These are phyloP conservation scores for Plodia interpunctella DNA, from an alignment of 1,140 invertebrate species.

Conservation along the genomic window DNA sequence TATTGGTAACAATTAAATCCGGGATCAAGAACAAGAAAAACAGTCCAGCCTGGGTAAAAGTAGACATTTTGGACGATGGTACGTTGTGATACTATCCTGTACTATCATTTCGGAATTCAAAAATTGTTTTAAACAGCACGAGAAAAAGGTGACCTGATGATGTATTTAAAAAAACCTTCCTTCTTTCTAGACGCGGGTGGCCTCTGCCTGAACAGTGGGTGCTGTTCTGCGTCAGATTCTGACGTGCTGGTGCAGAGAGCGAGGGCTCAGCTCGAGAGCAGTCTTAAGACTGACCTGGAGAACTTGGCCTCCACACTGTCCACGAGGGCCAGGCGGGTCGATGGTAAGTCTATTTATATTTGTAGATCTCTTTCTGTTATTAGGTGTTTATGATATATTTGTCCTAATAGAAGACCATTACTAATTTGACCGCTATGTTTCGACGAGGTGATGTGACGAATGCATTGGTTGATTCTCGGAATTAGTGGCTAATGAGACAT, in stretches of 20 bases:
- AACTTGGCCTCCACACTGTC: conserved; percentile 58
- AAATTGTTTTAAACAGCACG: too few relatives aligned
- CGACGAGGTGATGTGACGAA: background rate
- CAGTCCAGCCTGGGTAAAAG: too few relatives aligned
- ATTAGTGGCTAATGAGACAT: conserved; percentile 6
- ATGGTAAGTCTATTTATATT: conserved; percentile 56
- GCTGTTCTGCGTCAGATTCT: conserved; percentile 51
- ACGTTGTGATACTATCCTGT: too few relatives aligned
- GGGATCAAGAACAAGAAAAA: too few relatives aligned
- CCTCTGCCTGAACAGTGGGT: conserved; percentile 55
- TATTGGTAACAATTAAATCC: too few relatives aligned
- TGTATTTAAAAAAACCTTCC: background rate
- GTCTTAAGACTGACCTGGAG: conserved; percentile 54
- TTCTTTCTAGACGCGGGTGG: conserved; percentile 49
- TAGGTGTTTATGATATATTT: too few relatives aligned
- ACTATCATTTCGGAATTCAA: too few relatives aligned
- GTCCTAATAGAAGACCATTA: background rate
- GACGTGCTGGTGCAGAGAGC: conserved; percentile 43
- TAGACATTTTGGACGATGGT: too few relatives aligned
- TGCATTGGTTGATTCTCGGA: background rate
- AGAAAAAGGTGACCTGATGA: too few relatives aligned
- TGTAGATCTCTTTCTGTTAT: too few relatives aligned
- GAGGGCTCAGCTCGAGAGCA: conserved; percentile 50
- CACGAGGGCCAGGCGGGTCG: conserved; percentile 64
- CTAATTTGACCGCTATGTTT: background rate